phyloP scores from a whole-genome alignment of 2,113 vertebrate genomes.

The Serinus canaria region DNA sequence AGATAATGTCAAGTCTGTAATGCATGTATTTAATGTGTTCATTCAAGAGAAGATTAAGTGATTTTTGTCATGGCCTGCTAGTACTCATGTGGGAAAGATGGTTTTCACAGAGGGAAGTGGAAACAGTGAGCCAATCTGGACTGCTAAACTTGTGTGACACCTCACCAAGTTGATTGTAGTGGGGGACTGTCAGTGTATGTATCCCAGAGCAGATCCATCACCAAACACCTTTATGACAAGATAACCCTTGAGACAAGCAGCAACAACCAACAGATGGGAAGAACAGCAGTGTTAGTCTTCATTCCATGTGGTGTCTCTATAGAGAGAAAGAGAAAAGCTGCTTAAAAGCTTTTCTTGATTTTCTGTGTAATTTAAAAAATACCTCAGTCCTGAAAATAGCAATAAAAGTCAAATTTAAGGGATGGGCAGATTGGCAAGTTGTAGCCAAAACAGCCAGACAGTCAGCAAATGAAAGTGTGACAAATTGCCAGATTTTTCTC shows the following conservation, averaged over 20 bases:
- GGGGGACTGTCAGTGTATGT: not conserved
- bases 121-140: not conserved
- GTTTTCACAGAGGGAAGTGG: not conserved
- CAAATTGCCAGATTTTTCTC: not conserved
- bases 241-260: not conserved
- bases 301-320: not conserved
- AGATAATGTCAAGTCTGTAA: not conserved
- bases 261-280: constrained; percentile 6
- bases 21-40: not conserved
- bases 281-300: constrained; percentile 17
- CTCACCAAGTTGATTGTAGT: not conserved
- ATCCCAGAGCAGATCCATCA: not conserved
- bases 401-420: not conserved
- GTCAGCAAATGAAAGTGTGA: not conserved
- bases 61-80: not conserved
- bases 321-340: not conserved
- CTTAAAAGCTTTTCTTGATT: not conserved
- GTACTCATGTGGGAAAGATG: not conserved
- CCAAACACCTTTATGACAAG: not conserved
- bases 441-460: not conserved
- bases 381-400: not conserved
- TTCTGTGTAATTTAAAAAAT: not conserved
- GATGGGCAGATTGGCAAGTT: not conserved
- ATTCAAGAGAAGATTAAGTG: not conserved
- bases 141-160: not conserved